Conservation (phyloP, 2,113 vertebrate species). For the Ctenomys sociabilis region DNA sequence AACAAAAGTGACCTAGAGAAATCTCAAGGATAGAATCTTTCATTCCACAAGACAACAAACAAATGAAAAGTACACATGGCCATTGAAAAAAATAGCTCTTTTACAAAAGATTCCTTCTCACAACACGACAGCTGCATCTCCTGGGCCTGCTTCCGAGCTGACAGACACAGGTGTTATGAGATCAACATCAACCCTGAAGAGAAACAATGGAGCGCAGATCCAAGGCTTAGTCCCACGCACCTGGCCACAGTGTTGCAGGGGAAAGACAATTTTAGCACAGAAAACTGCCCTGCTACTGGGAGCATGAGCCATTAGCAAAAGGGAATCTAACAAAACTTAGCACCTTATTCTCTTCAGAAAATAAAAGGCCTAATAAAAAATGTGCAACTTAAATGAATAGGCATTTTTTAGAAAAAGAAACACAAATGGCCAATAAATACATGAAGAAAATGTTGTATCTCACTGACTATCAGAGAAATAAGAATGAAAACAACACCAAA, state of each 20-base stretch:
- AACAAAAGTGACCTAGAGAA: slow-evolving; percentile 69
- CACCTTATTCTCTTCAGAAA: background rate
- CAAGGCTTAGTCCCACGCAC: rapidly evolving
- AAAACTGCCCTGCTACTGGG: background rate
- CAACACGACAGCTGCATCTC: background rate
- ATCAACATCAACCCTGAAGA: background rate
- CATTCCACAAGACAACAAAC: slow-evolving; percentile 63
- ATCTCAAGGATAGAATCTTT: slow-evolving; percentile 64
- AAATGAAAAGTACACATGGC: slow-evolving; percentile 28
- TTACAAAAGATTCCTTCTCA: slow-evolving; percentile 44
- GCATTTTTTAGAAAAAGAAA: background rate
- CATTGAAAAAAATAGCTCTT: background rate
- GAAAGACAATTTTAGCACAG: background rate
- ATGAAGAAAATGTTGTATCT: background rate
- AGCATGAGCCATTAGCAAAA: background rate
- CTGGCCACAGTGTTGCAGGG: background rate
- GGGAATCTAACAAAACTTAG: too few species aligned
- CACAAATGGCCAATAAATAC: background rate
- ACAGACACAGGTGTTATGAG: background rate
- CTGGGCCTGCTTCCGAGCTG: background rate
- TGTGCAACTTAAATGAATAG: background rate
- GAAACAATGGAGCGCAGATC: background rate
- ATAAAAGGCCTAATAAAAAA: background rate
- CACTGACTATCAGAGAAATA: background rate
- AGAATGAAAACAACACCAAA: background rate